Percentiles rank a stretch among this genome's conserved stretches.
Evolutionary conservation across 2,888 invertebrate species (phyloP).

Genomic region (Pyrgus malvae): DNA sequence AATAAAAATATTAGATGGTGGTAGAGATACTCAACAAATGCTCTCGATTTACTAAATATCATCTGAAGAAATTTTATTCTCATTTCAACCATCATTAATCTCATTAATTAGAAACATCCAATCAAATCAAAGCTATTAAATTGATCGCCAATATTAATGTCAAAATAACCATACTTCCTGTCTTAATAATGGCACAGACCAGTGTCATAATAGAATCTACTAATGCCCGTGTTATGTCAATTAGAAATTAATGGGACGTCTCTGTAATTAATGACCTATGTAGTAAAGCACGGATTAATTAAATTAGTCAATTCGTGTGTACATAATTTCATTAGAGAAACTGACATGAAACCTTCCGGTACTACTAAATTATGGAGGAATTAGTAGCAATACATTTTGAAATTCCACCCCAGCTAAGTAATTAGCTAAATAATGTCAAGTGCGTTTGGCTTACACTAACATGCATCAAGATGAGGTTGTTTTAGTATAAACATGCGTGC

Average conservation of each 20-base stretch:
- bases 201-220: constrained; percentile 16
- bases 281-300: constrained; percentile 10
- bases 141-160: constrained; percentile 5
- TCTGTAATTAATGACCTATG: constrained; percentile 11
- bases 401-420: background rate
- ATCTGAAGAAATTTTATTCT: no score
- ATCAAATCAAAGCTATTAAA: constrained; percentile 1
- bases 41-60: no score
- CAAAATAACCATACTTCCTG: constrained; percentile 2
- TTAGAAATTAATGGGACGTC: constrained; percentile 15
- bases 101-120: background rate
- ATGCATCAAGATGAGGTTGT: no score
- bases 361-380: background rate
- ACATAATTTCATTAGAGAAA: constrained; percentile 11
- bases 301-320: constrained; percentile 2
- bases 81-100: background rate
- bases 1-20: no score
- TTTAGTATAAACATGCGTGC: no score
- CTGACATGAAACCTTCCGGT: background rate
- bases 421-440: no score
- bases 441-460: no score
- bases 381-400: background rate
- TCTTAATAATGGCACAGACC: constrained; percentile 7
- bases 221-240: constrained; percentile 16
- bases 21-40: no score